Evolutionary conservation across 1,140 invertebrate species (phyloP).

Genomic region (Apis dorsata): DNA sequence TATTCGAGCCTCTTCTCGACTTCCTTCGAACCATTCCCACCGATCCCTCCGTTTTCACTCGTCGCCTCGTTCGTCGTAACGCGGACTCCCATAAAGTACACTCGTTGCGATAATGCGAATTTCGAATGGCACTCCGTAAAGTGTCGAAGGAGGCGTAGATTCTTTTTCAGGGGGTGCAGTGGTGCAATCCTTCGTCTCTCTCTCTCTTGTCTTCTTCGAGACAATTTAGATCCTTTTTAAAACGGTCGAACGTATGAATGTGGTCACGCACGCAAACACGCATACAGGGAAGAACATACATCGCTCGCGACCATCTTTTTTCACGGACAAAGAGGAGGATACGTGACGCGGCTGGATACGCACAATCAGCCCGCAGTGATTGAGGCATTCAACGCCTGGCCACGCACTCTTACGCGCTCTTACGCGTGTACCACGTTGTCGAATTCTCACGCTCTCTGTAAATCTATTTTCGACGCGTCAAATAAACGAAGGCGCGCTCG

Average conservation of each 20-base stretch:
- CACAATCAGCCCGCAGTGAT: slow-evolving; percentile 75
- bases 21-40: not conserved
- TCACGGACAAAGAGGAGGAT: slow-evolving; percentile 55
- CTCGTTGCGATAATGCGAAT: slow-evolving; percentile 19
- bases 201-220: slow-evolving; percentile 27
- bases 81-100: not conserved
- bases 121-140: not conserved
- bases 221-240: slow-evolving; percentile 63
- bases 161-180: not conserved
- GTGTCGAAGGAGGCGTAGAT: not conserved
- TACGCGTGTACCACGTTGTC: slow-evolving; percentile 56
- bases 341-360: slow-evolving; percentile 70
- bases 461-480: slow-evolving; percentile 32
- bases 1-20: not conserved
- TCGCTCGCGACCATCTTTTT: slow-evolving; percentile 51
- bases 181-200: not conserved
- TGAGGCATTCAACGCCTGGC: slow-evolving; percentile 72
- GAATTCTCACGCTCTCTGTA: slow-evolving; percentile 71
- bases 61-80: not conserved
- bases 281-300: not conserved
- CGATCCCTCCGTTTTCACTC: not conserved
- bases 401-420: slow-evolving; percentile 63
- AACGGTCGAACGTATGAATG: slow-evolving; percentile 29
- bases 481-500: slow-evolving; percentile 8
- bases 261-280: not conserved